phyloP scores from a whole-genome alignment of 2,888 invertebrate species.

The Euplagia quadripunctaria region DNA sequence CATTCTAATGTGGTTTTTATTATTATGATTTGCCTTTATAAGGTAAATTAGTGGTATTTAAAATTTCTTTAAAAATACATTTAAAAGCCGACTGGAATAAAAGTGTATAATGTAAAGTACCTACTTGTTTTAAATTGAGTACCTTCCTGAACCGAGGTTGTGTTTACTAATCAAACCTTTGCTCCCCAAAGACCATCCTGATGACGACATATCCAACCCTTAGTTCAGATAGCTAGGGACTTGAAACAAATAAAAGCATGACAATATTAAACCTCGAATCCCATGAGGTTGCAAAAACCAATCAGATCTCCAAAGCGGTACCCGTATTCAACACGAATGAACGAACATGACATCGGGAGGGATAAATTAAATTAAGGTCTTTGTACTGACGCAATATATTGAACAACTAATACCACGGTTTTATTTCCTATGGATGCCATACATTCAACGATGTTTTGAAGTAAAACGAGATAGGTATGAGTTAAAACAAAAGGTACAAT shows the following conservation, averaged over 20 bases:
- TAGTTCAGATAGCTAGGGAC: neutral
- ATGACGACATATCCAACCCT: neutral
- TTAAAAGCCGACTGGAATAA: too few species aligned
- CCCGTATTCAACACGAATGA: conserved; percentile 1
- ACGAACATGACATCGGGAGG: conserved; percentile 5
- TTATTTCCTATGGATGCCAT: neutral
- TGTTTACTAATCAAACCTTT: neutral
- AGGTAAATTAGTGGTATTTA: too few species aligned
- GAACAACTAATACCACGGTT: neutral
- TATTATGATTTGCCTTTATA: too few species aligned
- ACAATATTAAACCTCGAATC: neutral
- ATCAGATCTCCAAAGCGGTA: conserved; percentile 2
- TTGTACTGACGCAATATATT: conserved; percentile 1
- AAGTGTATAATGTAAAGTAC: neutral
- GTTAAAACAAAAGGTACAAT: neutral
- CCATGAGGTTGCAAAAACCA: conserved; percentile 12
- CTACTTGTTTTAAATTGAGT: neutral
- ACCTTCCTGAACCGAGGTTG: neutral
- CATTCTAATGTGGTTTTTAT: too few species aligned
- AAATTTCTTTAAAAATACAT: too few species aligned
- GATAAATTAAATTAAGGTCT: conserved; percentile 6
- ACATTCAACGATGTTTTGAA: neutral
- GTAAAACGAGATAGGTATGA: neutral
- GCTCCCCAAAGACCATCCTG: neutral
- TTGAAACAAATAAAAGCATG: conserved; percentile 9